These are phyloP conservation scores for Sternotherus odoratus DNA, from an alignment of 2,797 vertebrate genomes.

Conservation along the genomic window DNA sequence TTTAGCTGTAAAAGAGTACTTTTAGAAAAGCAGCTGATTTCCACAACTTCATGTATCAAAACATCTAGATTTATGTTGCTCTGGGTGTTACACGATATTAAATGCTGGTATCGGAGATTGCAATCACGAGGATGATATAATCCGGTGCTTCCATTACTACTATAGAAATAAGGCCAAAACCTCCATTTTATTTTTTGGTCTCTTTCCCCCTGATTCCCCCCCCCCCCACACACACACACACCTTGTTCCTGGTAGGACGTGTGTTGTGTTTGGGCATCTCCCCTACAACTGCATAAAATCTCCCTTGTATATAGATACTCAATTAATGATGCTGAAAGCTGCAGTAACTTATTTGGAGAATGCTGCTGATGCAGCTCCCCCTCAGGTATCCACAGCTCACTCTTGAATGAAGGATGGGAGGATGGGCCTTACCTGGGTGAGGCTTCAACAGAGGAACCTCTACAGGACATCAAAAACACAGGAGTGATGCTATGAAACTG, in stretches of 20 bases:
- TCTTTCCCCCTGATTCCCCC: not conserved
- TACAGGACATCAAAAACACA: not conserved
- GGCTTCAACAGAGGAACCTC: not conserved
- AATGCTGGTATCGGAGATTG: not conserved
- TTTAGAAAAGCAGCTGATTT: not conserved
- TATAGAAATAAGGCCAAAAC: not conserved
- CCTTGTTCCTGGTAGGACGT: accelerated
- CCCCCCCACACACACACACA: too few relatives aligned
- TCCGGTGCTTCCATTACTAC: not conserved
- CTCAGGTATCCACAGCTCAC: not conserved
- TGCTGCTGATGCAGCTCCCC: not conserved
- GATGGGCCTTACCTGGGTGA: not conserved
- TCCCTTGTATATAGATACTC: not conserved
- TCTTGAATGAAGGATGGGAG: accelerated
- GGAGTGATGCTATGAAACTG: not conserved
- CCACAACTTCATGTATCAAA: not conserved
- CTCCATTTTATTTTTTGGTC: not conserved
- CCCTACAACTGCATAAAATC: not conserved
- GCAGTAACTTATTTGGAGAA: not conserved
- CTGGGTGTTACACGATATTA: not conserved
- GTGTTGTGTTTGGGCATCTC: not conserved
- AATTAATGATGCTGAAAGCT: not conserved
- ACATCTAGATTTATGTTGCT: not conserved
- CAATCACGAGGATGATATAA: not conserved
- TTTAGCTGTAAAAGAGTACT: not conserved